These are phyloP conservation scores for Podarcis raffonei DNA, from an alignment of 2,113 vertebrate species.

Conservation along the genomic window DNA sequence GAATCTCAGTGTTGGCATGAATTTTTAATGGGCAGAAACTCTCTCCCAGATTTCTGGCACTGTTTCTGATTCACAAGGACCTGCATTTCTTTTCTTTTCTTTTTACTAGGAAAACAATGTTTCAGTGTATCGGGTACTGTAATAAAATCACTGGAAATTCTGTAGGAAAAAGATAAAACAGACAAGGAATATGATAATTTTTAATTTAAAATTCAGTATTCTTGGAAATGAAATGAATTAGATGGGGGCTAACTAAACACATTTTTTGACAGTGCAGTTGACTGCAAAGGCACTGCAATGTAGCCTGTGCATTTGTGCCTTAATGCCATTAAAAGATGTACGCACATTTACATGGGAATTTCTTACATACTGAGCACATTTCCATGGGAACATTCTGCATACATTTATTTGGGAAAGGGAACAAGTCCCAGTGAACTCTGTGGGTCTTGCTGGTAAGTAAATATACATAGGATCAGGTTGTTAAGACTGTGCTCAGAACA, in stretches of 20 bases:
- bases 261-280: neutral
- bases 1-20: neutral
- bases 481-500: neutral
- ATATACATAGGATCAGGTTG: neutral
- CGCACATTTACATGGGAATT: neutral
- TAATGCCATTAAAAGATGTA: neutral
- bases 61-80: neutral
- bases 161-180: neutral
- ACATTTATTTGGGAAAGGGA: neutral
- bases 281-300: neutral
- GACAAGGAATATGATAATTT: neutral
- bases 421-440: neutral
- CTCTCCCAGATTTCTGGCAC: neutral
- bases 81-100: neutral
- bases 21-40: neutral
- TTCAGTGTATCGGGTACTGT: neutral
- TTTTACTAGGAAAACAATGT: neutral
- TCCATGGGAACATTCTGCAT: neutral
- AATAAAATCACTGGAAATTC: neutral
- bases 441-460: neutral
- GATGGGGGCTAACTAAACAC: neutral
- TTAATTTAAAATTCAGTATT: neutral
- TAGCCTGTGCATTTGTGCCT: neutral
- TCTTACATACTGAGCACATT: neutral
- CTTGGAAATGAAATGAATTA: neutral